phyloP scores from a whole-genome alignment of 2,888 invertebrate species.

The Schizaphis graminum region DNA sequence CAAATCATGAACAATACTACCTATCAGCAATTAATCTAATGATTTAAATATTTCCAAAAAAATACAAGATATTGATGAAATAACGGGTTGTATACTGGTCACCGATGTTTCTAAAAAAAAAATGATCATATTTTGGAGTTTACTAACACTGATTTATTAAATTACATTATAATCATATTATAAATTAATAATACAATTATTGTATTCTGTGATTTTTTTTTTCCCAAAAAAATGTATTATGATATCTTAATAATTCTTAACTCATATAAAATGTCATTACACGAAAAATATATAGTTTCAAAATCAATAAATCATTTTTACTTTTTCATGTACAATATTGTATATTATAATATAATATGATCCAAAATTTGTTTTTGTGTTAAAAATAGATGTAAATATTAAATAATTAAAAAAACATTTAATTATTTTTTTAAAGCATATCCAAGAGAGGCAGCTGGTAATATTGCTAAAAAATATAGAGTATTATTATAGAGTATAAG shows the following conservation, averaged over 20 bases:
- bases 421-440: neutral
- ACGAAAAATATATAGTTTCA: too few relatives aligned
- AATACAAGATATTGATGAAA: neutral
- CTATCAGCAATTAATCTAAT: neutral
- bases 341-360: too few relatives aligned
- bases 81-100: neutral
- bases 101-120: neutral
- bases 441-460: neutral
- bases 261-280: too few relatives aligned
- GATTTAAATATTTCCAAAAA: neutral
- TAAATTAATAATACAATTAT: too few relatives aligned
- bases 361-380: neutral
- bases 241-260: too few relatives aligned
- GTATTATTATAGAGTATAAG: too few relatives aligned
- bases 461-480: neutral
- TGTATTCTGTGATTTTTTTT: too few relatives aligned
- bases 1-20: neutral
- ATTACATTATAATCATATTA: neutral
- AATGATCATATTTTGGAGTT: neutral
- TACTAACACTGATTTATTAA: neutral
- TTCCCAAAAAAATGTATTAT: too few relatives aligned
- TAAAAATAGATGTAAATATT: neutral
- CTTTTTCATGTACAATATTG: too few relatives aligned
- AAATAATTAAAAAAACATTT: neutral
- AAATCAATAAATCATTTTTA: too few relatives aligned